Evolutionary conservation across 2,888 invertebrate genomes (phyloP).

Genomic region (Eurois occulta): DNA sequence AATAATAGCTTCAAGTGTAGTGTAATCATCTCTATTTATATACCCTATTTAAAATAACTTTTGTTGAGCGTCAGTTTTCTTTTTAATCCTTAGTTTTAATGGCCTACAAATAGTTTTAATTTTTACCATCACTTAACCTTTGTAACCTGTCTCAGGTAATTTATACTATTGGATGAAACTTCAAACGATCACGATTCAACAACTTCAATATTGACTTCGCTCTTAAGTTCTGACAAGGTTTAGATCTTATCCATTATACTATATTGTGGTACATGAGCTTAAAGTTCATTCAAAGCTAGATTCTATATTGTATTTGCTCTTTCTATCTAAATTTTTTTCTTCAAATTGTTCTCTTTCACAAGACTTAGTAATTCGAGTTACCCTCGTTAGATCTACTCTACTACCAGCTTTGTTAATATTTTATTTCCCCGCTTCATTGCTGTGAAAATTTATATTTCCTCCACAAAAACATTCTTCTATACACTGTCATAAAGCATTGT

Average conservation of each 20-base stretch:
- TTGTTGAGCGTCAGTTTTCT: too few relatives aligned
- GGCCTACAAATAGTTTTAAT: not conserved
- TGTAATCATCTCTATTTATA: not conserved
- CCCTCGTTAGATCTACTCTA: too few relatives aligned
- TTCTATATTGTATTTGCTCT: not conserved
- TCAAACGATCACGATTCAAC: slow-evolving; percentile 12
- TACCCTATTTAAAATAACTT: not conserved
- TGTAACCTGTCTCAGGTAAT: not conserved
- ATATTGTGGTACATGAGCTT: not conserved
- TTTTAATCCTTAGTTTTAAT: not conserved
- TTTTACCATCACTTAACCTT: not conserved
- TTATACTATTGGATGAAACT: not conserved
- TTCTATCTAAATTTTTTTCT: not conserved
- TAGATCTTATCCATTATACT: slow-evolving; percentile 9
- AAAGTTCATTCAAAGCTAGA: not conserved
- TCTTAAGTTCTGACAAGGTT: slow-evolving; percentile 18
- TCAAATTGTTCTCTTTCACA: not conserved
- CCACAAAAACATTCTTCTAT: slow-evolving; percentile 30
- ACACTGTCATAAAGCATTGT: slow-evolving; percentile 41
- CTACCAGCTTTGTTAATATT: not conserved
- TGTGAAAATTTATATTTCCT: slow-evolving; percentile 7
- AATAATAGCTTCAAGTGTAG: not conserved
- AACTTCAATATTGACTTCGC: slow-evolving; percentile 22
- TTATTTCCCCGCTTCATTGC: not conserved
- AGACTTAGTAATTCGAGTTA: not conserved